phyloP scores from a whole-genome alignment of 2,888 invertebrate genomes.

The Endotricha flammealis region DNA sequence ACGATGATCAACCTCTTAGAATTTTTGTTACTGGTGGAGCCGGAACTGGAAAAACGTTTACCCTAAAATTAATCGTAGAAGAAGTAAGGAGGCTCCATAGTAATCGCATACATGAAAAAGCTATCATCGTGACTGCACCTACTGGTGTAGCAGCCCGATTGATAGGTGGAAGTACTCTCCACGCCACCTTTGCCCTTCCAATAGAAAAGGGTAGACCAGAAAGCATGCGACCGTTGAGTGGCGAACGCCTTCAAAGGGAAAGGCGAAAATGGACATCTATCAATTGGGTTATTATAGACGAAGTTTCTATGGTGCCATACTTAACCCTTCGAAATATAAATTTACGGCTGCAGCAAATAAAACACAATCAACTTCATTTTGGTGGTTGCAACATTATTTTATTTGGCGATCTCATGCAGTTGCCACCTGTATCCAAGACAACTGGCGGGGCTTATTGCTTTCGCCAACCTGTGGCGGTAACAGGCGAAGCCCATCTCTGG shows the following conservation, averaged over 20 bases:
- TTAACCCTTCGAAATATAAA: neutral
- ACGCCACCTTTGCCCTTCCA: constrained; percentile 5
- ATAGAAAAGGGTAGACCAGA: constrained; percentile 8
- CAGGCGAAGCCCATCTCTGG: no score
- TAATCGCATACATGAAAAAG: no score
- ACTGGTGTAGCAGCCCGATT: constrained; percentile 2
- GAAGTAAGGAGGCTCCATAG: neutral
- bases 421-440: no score
- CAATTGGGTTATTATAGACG: constrained; percentile 3
- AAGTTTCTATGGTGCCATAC: neutral
- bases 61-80: neutral
- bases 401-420: no score
- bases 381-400: no score
- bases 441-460: no score
- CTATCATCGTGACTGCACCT: no score
- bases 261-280: constrained; percentile 6
- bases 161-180: constrained; percentile 1
- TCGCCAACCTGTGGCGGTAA: no score
- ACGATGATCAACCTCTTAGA: neutral
- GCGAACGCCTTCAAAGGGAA: constrained; percentile 7
- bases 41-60: neutral
- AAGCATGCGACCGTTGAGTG: constrained; percentile 4
- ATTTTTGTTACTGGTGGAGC: constrained; percentile 2
- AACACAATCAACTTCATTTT: neutral
- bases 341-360: neutral